Conservation (phyloP, 2,888 invertebrate genomes). For the Pilophorus perplexus region DNA sequence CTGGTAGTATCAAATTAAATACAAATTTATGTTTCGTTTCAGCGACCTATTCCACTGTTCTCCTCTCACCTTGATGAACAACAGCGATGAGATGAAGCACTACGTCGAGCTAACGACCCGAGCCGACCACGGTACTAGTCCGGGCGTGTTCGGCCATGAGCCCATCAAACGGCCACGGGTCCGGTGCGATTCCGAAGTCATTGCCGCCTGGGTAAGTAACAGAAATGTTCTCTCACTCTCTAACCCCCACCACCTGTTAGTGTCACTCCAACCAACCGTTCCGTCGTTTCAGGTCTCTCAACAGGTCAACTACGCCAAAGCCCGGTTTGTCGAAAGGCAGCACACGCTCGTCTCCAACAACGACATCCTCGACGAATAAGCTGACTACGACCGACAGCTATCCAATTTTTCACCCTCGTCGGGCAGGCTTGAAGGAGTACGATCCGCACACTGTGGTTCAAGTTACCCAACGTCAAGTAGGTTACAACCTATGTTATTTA, state of each 20-base stretch:
- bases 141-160: slow-evolving; percentile 53
- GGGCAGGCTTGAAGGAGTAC: too few species aligned
- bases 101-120: slow-evolving; percentile 70
- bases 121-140: slow-evolving; percentile 54
- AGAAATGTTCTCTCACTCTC: too few species aligned
- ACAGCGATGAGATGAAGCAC: slow-evolving; percentile 55
- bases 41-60: slow-evolving; percentile 55
- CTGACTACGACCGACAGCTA: too few species aligned
- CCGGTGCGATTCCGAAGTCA: slow-evolving; percentile 68
- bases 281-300: slow-evolving; percentile 70
- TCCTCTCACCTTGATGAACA: slow-evolving; percentile 58
- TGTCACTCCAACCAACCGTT: too few species aligned
- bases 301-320: slow-evolving; percentile 85
- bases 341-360: slow-evolving; percentile 58
- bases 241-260: too few species aligned
- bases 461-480: too few species aligned
- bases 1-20: too few species aligned
- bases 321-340: slow-evolving; percentile 75
- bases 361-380: slow-evolving; percentile 37
- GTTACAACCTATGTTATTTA: too few species aligned
- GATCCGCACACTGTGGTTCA: too few species aligned
- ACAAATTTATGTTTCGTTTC: too few species aligned
- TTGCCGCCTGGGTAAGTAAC: slow-evolving; percentile 62
- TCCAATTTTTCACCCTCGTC: too few species aligned
- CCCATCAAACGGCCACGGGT: slow-evolving; percentile 70